Base-by-base conservation (phyloP, 2,113 vertebrate genomes). In the Todiramphus chloris region DNA sequence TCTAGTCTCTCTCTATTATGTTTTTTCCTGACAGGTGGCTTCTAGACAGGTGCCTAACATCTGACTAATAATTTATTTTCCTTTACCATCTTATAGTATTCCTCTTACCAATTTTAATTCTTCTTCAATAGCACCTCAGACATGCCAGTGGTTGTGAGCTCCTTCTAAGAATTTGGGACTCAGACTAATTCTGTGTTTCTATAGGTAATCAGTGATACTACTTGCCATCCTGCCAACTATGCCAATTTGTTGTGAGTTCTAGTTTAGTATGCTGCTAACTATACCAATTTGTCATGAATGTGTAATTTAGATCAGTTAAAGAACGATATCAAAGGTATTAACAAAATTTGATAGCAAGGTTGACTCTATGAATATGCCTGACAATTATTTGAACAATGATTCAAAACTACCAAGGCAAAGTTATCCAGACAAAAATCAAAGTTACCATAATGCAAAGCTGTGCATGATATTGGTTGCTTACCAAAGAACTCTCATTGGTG, bases 401-500 rank as follows among this genome's bases (percentile, higher is more conserved):
- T 92, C 50, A 58, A 59, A 83, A 39, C 23, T n/a, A 64, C 37
- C 33, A 63, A 58, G 56, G 27, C 37, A 35, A 58, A n/a, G 25
- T 55, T 55, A 64, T 27, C 27, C 27, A 50, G 11, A 33, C 31
- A 55, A 39, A 55, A 86, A 78, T 64, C 50, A 55, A 60, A 88
- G 58, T 16, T 73, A 44, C 28, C 19, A 18, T 39, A 58, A 39
- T 46, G 25, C 53, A 62, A 48, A 30, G 67, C 74, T 74, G 37
- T 62, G 39, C 5, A 0, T 3, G 4, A 10, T 80, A 60, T 9
- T 6, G 2, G 27, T 62, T 1, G 0, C 53, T 67, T 72, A 68
- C 67, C 41, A 62, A 67, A 37, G 25, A 55, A 33, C 39, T 72
- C 17, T n/a, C 2, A 5, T 16, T 62, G 30, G 59, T 19, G 46